These are phyloP conservation scores for Dicaeum eximium DNA, from an alignment of 2,113 vertebrate species.

Conservation along the genomic window DNA sequence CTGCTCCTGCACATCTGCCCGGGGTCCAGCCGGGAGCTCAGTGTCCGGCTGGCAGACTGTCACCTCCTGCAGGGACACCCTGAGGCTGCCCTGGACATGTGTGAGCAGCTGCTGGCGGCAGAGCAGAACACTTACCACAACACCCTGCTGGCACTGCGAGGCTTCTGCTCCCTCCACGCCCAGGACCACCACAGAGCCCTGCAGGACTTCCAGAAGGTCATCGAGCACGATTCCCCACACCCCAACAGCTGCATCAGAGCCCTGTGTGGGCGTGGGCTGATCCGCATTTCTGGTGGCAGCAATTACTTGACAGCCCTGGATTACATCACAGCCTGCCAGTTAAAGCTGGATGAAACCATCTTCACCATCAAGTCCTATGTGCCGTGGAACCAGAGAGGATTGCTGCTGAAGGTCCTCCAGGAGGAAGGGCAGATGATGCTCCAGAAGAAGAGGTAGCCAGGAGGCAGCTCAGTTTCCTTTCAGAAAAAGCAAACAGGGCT, in stretches of 20 bases:
- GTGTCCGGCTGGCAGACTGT: slow-evolving; percentile 85
- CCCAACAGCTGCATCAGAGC: slow-evolving; percentile 87
- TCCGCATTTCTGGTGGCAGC: slow-evolving; percentile 79
- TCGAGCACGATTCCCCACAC: slow-evolving; percentile 83
- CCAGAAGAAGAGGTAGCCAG: slow-evolving; percentile 56
- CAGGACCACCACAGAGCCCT: slow-evolving; percentile 75
- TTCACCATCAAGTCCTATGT: slow-evolving; percentile 85
- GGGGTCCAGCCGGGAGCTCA: slow-evolving; percentile 70
- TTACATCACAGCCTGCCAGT: slow-evolving; percentile 86
- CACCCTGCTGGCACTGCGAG: slow-evolving; percentile 83
- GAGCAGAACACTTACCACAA: slow-evolving; percentile 75
- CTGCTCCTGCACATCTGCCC: slow-evolving; percentile 82
- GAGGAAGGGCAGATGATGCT: slow-evolving; percentile 89
- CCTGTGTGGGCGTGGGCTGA: slow-evolving; percentile 88
- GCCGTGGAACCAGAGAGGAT: slow-evolving; percentile 90
- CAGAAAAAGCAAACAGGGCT: not conserved
- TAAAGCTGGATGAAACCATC: slow-evolving; percentile 82
- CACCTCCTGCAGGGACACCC: slow-evolving; percentile 82
- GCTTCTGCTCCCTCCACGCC: slow-evolving; percentile 82
- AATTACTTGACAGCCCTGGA: slow-evolving; percentile 86
- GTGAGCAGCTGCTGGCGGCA: slow-evolving; percentile 77
- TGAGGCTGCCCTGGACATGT: slow-evolving; percentile 75
- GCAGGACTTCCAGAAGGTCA: slow-evolving; percentile 87
- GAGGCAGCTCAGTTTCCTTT: not conserved
- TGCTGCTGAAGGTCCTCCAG: slow-evolving; percentile 84